These are phyloP conservation scores for Taenioides sp. DNA, from an alignment of 2,797 vertebrate genomes.

Conservation along the genomic window DNA sequence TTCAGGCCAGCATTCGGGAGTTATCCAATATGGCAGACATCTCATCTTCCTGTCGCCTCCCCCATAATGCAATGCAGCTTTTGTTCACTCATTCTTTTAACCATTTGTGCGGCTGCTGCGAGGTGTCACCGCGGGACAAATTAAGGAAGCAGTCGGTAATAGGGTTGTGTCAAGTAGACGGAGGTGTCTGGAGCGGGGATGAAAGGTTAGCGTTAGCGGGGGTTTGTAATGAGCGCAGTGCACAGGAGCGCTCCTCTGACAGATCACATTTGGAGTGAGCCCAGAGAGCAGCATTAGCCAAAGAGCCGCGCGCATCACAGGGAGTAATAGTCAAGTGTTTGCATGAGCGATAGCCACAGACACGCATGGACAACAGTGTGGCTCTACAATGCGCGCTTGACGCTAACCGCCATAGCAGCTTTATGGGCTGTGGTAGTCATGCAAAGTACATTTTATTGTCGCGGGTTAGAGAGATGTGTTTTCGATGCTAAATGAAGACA, in stretches of 20 bases:
- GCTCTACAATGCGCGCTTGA: conserved; percentile 23
- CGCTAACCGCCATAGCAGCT: conserved; percentile 36
- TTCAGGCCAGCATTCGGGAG: conserved; percentile 27
- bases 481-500: not conserved
- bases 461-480: not conserved
- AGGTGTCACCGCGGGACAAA: conserved; percentile 69
- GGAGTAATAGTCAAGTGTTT: conserved; percentile 55
- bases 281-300: conserved; percentile 63
- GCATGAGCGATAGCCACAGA: conserved; percentile 51
- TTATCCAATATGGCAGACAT: conserved; percentile 60
- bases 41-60: conserved; percentile 48
- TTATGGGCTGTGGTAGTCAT: not conserved
- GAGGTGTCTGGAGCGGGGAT: conserved; percentile 68
- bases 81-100: conserved; percentile 74
- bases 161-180: conserved; percentile 74
- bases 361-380: conserved; percentile 46
- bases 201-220: conserved; percentile 65
- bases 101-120: conserved; percentile 60
- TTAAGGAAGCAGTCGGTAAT: conserved; percentile 69
- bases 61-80: conserved; percentile 70
- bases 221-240: conserved; percentile 71
- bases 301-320: conserved; percentile 57
- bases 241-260: conserved; percentile 67
- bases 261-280: conserved; percentile 62
- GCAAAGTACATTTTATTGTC: conserved; percentile 2